Evolutionary conservation across 2,797 vertebrate genomes (phyloP).

Genomic region (Xenops minutus): DNA sequence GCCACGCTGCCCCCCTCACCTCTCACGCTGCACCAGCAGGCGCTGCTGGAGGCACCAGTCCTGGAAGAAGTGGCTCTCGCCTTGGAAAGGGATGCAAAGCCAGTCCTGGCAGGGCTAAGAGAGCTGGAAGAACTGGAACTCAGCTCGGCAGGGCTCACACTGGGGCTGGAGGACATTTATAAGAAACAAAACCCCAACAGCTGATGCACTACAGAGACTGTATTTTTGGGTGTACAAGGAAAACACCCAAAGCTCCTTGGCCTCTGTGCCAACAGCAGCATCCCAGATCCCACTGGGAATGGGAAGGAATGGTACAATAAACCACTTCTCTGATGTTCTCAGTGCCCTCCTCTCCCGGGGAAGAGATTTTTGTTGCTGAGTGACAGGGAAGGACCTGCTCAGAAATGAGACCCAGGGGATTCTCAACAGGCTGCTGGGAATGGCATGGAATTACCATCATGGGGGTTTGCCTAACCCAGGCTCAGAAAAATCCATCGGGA

Average conservation of each 20-base stretch:
- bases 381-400: neutral
- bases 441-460: fast-evolving
- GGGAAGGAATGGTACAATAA: neutral
- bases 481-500: neutral
- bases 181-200: neutral
- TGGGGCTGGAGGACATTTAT: neutral
- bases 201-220: neutral
- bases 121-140: neutral
- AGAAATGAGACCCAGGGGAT: neutral
- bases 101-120: neutral
- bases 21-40: neutral
- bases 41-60: neutral
- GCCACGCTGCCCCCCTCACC: neutral
- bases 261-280: neutral
- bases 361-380: neutral
- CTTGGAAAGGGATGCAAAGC: neutral
- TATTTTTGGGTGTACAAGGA: neutral
- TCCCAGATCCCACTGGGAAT: fast-evolving
- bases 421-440: neutral
- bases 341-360: neutral
- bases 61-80: fast-evolving
- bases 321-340: neutral
- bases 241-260: neutral
- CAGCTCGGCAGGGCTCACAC: fast-evolving
- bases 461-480: neutral